phyloP scores from a whole-genome alignment of 1,140 invertebrate species.

The Drosophila littoralis region DNA sequence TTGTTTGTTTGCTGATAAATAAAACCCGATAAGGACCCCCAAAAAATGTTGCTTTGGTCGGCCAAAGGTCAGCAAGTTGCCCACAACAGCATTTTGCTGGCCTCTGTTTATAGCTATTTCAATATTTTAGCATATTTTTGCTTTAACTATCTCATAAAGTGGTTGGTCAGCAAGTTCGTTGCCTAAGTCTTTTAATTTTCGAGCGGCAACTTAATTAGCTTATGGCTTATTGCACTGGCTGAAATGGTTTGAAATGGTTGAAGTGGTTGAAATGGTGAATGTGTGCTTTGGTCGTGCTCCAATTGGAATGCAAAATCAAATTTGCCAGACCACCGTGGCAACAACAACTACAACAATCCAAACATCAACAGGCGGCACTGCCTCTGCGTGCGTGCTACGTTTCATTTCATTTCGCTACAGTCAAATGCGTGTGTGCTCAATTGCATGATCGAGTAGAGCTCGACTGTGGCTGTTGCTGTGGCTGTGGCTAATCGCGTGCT shows the following conservation, averaged over 20 bases:
- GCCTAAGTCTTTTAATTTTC: conserved; percentile 52
- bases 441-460: conserved; percentile 70
- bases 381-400: conserved; percentile 70
- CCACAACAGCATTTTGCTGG: not conserved
- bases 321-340: conserved; percentile 66
- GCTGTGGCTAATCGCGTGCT: conserved; percentile 80
- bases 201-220: conserved; percentile 67
- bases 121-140: not conserved
- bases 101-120: not conserved
- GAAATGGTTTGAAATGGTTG: conserved; percentile 51
- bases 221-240: conserved; percentile 49
- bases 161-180: conserved; percentile 44
- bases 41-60: conserved; percentile 20
- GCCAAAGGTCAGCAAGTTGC: not conserved
- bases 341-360: conserved; percentile 40
- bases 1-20: conserved; percentile 59
- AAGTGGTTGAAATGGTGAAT: conserved; percentile 50
- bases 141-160: not conserved
- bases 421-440: conserved; percentile 79
- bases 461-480: not conserved
- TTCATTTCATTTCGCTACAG: conserved; percentile 83
- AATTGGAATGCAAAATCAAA: conserved; percentile 79
- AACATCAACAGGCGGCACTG: conserved; percentile 30
- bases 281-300: conserved; percentile 71
- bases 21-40: conserved; percentile 39